Base-by-base conservation (phyloP, 2,113 vertebrate genomes). In the Picathartes gymnocephalus region DNA sequence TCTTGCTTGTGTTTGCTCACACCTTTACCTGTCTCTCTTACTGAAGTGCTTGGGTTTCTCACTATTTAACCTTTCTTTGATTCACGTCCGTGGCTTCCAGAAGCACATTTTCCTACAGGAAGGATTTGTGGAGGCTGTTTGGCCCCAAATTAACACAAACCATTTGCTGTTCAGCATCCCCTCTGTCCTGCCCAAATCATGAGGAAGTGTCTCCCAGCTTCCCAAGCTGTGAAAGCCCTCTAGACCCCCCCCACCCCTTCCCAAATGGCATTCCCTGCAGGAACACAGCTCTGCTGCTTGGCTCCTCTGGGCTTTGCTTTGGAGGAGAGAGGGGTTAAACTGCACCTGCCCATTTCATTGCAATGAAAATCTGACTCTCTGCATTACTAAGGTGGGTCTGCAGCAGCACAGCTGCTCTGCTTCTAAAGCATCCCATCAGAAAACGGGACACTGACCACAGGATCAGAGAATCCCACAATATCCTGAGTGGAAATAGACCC, bases 71-170 rank as follows among this genome's bases (percentile, higher is more conserved):
- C 85, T 96, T 86, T 56, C 92, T 91, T 72, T 73, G 77, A 83
- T 77, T 86, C 47, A 60, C 56, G 2, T 47, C 91, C 28, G 14
- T 91, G 95, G 92, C 96, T 97, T 97, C 92, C 92, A 95, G 91
- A 93, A 96, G 96, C 50, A 0, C 7, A 0, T 74, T 77, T 37
- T 35, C 40, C 53, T 20, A 5, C 64, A 21, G 66, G 31, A 47
- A 11, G 27, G 60, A 25, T 70, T 35, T 47, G 11, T 16, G 35
- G 31, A 2, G 1, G 30, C 3, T 17, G 20, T 40, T 28, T 74
- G 48, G 20, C 76, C 73, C 74, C 61, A 47, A 28, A 73, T n/a
- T 10, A 20, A 19, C 45, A 27, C 39, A 21, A 28, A 61, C 8
- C 18, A 30, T 28, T 44, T 23, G 40, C 39, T 47, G 12, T 14